Conservation (phyloP, 1,140 invertebrate species). For the Drosophila nigromelanica region DNA sequence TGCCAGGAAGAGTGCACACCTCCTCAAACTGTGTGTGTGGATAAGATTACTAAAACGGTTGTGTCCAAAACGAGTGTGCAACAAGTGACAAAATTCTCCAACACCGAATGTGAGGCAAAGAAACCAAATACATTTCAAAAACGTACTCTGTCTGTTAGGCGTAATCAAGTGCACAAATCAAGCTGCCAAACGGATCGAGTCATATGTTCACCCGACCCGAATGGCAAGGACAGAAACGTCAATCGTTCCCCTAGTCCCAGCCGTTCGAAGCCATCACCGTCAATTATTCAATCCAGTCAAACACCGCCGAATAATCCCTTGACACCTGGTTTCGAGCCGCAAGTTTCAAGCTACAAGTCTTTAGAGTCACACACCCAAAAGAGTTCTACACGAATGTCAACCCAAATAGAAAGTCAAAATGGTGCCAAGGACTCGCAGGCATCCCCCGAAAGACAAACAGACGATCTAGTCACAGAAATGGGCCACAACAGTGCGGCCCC, state of each 20-base stretch:
- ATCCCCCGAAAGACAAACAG: not conserved
- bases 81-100: not conserved
- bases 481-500: too few relatives aligned
- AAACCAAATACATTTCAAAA: not conserved
- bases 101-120: not conserved
- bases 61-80: not conserved
- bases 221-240: too few relatives aligned
- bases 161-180: not conserved
- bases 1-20: too few relatives aligned
- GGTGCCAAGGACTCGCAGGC: not conserved
- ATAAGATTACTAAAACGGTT: not conserved
- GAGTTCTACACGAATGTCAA: not conserved
- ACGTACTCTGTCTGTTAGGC: not conserved
- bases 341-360: not conserved
- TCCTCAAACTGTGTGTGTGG: too few relatives aligned
- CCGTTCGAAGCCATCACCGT: not conserved
- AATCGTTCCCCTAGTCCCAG: too few relatives aligned
- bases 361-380: not conserved
- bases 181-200: not conserved
- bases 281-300: constrained; percentile 7
- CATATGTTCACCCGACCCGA: too few relatives aligned
- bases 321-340: not conserved
- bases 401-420: not conserved
- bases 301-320: not conserved
- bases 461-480: not conserved